Evolutionary conservation across 2,113 vertebrate species (phyloP).

Genomic region (Syrmaticus mikado): DNA sequence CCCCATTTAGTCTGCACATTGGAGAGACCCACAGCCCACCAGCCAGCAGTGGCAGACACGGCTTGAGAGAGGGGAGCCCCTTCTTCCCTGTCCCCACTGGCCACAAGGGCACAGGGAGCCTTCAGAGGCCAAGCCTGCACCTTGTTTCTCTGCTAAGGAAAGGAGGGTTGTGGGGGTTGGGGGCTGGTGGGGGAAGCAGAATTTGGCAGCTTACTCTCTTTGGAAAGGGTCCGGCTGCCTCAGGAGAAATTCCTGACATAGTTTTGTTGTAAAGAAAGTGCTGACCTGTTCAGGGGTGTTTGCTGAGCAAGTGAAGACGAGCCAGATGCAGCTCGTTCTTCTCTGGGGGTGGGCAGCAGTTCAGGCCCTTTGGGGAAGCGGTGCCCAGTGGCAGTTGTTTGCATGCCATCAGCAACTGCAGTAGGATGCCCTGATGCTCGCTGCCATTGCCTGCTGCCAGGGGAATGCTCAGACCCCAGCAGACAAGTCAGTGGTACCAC

Average conservation of each 20-base stretch:
- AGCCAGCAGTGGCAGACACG: too few relatives aligned
- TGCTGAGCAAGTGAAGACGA: constrained; percentile 62
- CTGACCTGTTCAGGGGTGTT: constrained; percentile 56
- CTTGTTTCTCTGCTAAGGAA: background rate
- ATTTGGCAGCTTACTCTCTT: background rate
- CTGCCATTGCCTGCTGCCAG: background rate
- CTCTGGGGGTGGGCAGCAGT: background rate
- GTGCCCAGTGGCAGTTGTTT: background rate
- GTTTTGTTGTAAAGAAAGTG: constrained; percentile 52
- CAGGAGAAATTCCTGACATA: constrained; percentile 63
- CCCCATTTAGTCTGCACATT: background rate
- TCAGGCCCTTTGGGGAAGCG: background rate
- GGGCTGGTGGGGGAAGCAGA: background rate
- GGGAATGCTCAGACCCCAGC: rapidly evolving
- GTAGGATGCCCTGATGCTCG: background rate
- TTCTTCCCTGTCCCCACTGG: background rate
- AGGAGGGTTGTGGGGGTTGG: background rate
- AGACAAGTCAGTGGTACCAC: background rate
- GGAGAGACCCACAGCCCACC: too few relatives aligned
- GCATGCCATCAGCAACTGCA: background rate
- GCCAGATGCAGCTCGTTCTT: background rate
- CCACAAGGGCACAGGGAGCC: background rate
- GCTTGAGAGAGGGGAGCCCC: background rate
- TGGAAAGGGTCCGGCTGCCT: constrained; percentile 56
- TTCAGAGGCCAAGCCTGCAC: constrained; percentile 5